phyloP scores from a whole-genome alignment of 2,113 vertebrate species.

The Pristiophorus japonicus region DNA sequence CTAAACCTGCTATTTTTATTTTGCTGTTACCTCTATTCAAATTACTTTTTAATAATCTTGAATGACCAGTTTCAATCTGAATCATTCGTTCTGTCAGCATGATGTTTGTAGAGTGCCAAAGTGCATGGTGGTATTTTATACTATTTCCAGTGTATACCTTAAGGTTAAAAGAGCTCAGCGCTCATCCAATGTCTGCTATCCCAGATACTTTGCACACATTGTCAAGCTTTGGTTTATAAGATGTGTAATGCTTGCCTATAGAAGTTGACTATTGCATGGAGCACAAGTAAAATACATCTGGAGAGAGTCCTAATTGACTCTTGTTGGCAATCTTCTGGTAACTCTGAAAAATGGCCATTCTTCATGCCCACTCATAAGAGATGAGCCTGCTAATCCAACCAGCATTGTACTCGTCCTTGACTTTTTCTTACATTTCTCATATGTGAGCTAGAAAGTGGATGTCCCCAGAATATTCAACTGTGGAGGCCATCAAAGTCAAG shows the following conservation, averaged over 20 bases:
- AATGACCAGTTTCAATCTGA: not conserved
- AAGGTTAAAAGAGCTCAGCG: not conserved
- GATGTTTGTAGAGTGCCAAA: not conserved
- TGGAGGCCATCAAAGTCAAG: not conserved
- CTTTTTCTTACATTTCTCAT: not conserved
- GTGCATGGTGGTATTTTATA: not conserved
- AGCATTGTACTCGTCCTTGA: not conserved
- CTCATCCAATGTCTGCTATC: not conserved
- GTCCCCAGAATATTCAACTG: not conserved
- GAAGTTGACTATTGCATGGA: not conserved
- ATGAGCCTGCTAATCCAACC: not conserved
- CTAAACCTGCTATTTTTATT: not conserved
- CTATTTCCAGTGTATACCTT: not conserved
- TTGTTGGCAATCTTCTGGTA: not conserved
- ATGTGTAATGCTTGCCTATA: not conserved
- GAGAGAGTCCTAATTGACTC: not conserved
- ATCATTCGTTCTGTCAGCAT: not conserved
- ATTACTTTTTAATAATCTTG: not conserved
- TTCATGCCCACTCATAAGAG: not conserved
- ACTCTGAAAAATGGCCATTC: not conserved
- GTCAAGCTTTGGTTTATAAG: not conserved
- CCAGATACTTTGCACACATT: not conserved
- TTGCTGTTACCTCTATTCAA: not conserved
- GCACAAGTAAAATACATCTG: not conserved
- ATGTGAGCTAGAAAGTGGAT: not conserved